Base-by-base conservation (phyloP, 2,113 vertebrate species). In the Oceanites oceanicus region DNA sequence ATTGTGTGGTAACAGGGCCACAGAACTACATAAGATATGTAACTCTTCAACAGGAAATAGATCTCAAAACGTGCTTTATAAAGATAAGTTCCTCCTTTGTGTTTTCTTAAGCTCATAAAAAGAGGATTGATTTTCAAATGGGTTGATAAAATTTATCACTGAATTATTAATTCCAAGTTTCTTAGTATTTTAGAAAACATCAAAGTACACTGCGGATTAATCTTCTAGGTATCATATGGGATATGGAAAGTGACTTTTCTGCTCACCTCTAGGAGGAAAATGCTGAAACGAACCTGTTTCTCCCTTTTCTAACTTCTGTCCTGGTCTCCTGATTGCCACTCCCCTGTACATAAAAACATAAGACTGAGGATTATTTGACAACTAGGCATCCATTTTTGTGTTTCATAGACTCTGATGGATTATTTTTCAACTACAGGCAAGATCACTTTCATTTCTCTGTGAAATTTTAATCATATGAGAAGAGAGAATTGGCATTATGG, bases 11-110 rank as follows among this genome's bases (percentile, higher is more conserved):
- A 74, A 50, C 7, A 53, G 13, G 9, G 10, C 11, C 19, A 47
- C 0, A 82, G 55, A 50, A 45, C 19, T 50, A 55, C 1, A 1
- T 38, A 59, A 87, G 4, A 32, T 16, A 38, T 0, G 0, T 47
- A 53, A 22, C 7, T 84, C 16, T 68, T 53, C 55, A 32, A 58
- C 21, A 67, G 4, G 5, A 36, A 44, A 42, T 20, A 61, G 22
- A 45, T 36, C 36, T 52, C 11, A 67, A 80, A 85, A 22, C 5
- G 18, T 16, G 17, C 6, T 55, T n/a, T 58, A 21, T 59, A 59
- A 82, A 50, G 5, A 4, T 16, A 44, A 7, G 18, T 10, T 73
- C 18, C 27, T 55, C 27, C 11, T 83, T 65, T 56, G 13, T 42
- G 45, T 9, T 78, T 68, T 82, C n/a, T 83, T 83, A 83, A 70